Base-by-base conservation (phyloP, 2,113 vertebrate species). In the Anguilla japonica region DNA sequence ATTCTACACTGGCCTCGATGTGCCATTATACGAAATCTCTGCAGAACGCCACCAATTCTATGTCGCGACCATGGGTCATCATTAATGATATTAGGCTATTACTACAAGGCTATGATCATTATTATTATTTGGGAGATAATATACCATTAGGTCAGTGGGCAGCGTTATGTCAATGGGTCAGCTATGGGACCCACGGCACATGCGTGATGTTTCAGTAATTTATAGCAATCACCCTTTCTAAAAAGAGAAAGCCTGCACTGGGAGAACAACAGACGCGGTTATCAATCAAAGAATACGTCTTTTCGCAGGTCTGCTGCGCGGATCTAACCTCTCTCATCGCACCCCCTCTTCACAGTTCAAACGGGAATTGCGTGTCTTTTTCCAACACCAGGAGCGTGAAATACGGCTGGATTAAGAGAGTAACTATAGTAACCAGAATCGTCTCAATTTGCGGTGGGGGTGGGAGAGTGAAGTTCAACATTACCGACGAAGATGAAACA, bases 251-350 rank as follows among this genome's bases (percentile, higher is more conserved):
- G 71, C 9, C n/a, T 5, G 71, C 5, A n/a, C 26, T 29, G 71
- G 71, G 57, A 40, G 83, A 81, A 83, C 75, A 87, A 89, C 86
- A 89, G 67, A 80, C 86, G n/a, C 53, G 43, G 56, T 83, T 78
- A 86, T 89, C 86, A 85, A 84, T 83, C 86, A 87, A 78, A 89
- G 41, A 80, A 88, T 81, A 81, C 85, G 14, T 41, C 75, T 13
- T 60, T 46, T 56, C 67, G 26, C 22, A 39, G 39, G 15, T 15
- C 41, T 0, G 41, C 75, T 11, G 39, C 20, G 43, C 41, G 43
- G n/a, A 82, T 78, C 29, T 56, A 79, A n/a, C 83, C 67, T 79
- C 29, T 79, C 81, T 78, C 20, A 18, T 81, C 16, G 29, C 29
- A 34, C 18, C 9, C 50, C 41, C 71, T 80, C 34, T 34, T 86